Conservation (phyloP, 2,888 invertebrate genomes). For the Lumbricus terrestris region DNA sequence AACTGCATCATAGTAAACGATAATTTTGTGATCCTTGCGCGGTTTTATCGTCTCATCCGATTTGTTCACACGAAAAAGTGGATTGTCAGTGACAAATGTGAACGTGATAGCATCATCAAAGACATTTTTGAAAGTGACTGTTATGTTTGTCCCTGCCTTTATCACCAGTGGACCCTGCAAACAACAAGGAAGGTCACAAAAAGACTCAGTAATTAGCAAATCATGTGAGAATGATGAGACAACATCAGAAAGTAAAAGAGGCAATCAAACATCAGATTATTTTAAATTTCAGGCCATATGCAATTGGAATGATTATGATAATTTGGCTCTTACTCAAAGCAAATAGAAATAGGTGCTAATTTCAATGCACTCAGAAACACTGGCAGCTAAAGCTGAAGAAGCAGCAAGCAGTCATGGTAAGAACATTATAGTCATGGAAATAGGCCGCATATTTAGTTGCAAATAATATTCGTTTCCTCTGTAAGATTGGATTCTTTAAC, state of each 20-base stretch:
- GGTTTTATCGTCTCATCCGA: conserved; percentile 58
- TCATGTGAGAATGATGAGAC: not conserved
- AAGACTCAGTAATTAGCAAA: conserved; percentile 6
- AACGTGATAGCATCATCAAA: conserved; percentile 59
- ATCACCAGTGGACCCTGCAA: conserved; percentile 61
- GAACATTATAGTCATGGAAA: not conserved
- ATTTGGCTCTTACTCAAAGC: not conserved
- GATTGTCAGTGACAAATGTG: conserved; percentile 59
- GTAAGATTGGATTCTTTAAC: not conserved
- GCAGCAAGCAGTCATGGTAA: not conserved
- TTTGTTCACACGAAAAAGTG: conserved; percentile 58
- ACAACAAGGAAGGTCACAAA: not conserved
- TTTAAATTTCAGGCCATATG: not conserved
- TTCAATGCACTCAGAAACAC: not conserved
- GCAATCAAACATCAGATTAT: not conserved
- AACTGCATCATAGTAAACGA: conserved; percentile 58
- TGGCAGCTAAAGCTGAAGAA: not conserved
- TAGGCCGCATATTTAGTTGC: not conserved
- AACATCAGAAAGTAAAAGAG: not conserved
- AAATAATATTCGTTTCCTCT: not conserved
- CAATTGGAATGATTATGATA: not conserved
- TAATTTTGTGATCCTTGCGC: conserved; percentile 57
- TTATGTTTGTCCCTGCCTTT: conserved; percentile 55
- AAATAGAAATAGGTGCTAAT: not conserved
- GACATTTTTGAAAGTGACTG: conserved; percentile 62